Base-by-base conservation (phyloP, 2,797 vertebrate genomes). In the Morus bassanus region DNA sequence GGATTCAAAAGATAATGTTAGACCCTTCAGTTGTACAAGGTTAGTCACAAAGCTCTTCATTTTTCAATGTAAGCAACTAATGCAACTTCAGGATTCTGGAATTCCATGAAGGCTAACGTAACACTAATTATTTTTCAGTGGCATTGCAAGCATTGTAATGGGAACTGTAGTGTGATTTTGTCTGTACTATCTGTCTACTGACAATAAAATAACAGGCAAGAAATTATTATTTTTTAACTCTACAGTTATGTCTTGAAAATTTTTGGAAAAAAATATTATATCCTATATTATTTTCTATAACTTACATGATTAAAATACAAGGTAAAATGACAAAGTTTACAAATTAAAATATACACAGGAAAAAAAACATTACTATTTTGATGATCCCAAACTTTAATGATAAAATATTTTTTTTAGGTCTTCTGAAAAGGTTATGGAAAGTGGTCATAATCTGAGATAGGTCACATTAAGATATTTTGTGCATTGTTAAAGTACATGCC, bases 181-280 rank as follows among this genome's bases (percentile, higher is more conserved):
- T 78, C 37, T 75, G 10, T n/a, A 33, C 11, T 39, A 31, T 51
- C 61, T 41, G 9, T 50, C n/a, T 67, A 21, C 1, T 2, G 10
- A 43, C 18, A 64, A 41, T 35, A 72, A 90, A 72, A 53, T 12
- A 64, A 83, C 9, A 76, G 6, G 1, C 6, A 59, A 35, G 16
- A 56, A 64, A 78, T 81, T 68, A 7, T 19, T 27, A 3, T 53
- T 61, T 68, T 84, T 82, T 81, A 74, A 50, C 12, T 68, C 22
- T 37, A 9, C 3, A 4, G 0, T 56, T 43, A 37, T 9, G 2
- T 24, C 11, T 37, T 67, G 4, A 15, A 84, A 33, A 1, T 27
- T 73, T 59, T 72, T 37, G 22, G 11, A 3, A 64, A 83, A 19
- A 31, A 45, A 45, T 31, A 13, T 13, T 22, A 4, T 33, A 13